Evolutionary conservation across 2,113 vertebrate species (phyloP), one percentile per base, ranked within the genome.

Genomic region (Ursus arctos): DNA sequence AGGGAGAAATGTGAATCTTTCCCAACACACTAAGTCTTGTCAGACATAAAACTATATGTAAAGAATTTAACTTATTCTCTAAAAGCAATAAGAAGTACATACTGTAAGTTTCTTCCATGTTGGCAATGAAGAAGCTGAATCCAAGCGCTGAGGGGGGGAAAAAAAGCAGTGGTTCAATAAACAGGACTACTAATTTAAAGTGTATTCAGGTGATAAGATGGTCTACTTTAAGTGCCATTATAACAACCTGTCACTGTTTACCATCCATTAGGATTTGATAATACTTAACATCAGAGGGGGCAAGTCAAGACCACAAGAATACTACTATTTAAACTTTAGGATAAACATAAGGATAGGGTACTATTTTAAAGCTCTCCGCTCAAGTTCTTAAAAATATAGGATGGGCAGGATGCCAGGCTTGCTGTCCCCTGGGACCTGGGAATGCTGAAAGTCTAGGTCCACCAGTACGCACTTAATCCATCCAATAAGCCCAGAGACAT

Each of bases 51-150:
- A 91, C 51, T 80, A 55, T 12, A 51, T 55, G 33, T 86, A 72
- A 94, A 33, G 57, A 80, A 87, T 85, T 86, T 63, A 77, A 88
- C 40, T 95, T 92, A 95, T 97, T 98, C 92, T 97, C 36, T 96
- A 88, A 96, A 94, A 95, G 51, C 57, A 96, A 49, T 21, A 96
- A 95, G 26, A 40, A 96, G 36, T 96, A 98, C 98, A 74, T 98
- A 98, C 98, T 94, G 95, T 98, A 98, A 95, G 96, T 98, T 91
- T 97, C 97, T 97, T 98, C 98, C 98, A 98, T 98, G 96, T 83
- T 98, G 95, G 95, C 92, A 97, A 95, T 59, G 88, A 96, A 97
- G 94, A n/a, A 94, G 65, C 82, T 26, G 91, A 97, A 95, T 96
- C 93, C 97, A 98, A 95, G 92, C 89, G 97, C 97, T 98, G 72